phyloP scores from a whole-genome alignment of 2,888 invertebrate species.

The Disparrhopalites patrizii region DNA sequence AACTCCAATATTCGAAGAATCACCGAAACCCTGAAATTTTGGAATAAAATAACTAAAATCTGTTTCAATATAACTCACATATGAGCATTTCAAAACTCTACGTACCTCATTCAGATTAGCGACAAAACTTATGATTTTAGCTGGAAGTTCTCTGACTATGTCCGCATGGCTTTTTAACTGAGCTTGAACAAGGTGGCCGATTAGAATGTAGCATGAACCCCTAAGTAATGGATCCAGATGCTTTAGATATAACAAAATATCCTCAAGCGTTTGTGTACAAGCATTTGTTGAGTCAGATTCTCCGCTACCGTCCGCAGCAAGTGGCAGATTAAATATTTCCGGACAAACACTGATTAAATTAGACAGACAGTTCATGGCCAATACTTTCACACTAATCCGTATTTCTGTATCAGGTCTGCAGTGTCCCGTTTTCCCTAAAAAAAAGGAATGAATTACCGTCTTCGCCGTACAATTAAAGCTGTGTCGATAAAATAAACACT shows the following conservation, averaged over 20 bases:
- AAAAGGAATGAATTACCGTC: background rate
- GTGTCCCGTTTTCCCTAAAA: slow-evolving; percentile 52
- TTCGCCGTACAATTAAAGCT: background rate
- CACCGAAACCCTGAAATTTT: slow-evolving; percentile 62
- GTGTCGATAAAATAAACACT: slow-evolving; percentile 27
- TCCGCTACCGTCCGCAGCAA: slow-evolving; percentile 54
- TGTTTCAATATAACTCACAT: slow-evolving; percentile 7
- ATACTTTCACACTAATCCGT: slow-evolving; percentile 84
- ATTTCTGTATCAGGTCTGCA: slow-evolving; percentile 69
- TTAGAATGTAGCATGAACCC: slow-evolving; percentile 65
- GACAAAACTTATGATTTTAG: slow-evolving; percentile 56
- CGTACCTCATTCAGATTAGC: slow-evolving; percentile 59
- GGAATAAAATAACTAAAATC: slow-evolving; percentile 41
- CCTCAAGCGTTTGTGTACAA: slow-evolving; percentile 57
- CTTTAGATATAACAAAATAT: slow-evolving; percentile 65
- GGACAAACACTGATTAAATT: slow-evolving; percentile 72
- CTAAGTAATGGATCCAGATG: slow-evolving; percentile 79
- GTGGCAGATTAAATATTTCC: slow-evolving; percentile 61
- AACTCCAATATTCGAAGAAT: slow-evolving; percentile 44
- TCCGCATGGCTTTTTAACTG: background rate
- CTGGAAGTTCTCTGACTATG: slow-evolving; percentile 32
- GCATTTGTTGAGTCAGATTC: slow-evolving; percentile 32
- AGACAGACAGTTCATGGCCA: slow-evolving; percentile 75
- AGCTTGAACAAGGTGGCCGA: slow-evolving; percentile 62
- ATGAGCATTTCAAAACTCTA: background rate